Conservation (phyloP, 2,113 vertebrate genomes). For the Dendropsophus ebraccatus region DNA sequence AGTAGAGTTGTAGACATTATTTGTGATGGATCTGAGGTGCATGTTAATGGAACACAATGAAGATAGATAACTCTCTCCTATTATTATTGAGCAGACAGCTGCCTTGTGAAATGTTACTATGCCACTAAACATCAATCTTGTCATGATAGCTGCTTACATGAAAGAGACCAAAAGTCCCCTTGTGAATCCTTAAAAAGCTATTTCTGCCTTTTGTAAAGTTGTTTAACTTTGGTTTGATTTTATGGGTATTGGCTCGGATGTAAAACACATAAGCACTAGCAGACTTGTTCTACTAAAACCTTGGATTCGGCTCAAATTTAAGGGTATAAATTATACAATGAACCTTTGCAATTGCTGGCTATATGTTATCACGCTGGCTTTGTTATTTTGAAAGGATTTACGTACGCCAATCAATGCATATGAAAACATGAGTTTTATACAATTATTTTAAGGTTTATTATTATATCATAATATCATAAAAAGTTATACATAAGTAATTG, state of each 20-base stretch:
- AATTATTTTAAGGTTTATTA: not conserved
- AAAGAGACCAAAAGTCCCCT: constrained; percentile 69
- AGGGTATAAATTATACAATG: constrained; percentile 62
- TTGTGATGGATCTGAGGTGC: constrained; percentile 72
- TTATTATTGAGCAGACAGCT: constrained; percentile 65
- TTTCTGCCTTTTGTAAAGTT: constrained; percentile 72
- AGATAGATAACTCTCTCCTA: constrained; percentile 76
- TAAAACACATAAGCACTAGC: constrained; percentile 49
- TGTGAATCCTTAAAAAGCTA: constrained; percentile 75
- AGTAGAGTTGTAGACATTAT: constrained; percentile 66
- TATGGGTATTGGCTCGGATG: constrained; percentile 62
- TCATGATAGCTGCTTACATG: constrained; percentile 67
- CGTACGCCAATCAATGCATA: not conserved
- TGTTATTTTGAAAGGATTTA: not conserved
- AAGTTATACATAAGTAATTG: no score
- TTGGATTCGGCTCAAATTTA: constrained; percentile 54
- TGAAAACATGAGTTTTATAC: not conserved
- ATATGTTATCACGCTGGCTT: constrained; percentile 22
- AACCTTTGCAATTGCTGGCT: constrained; percentile 42
- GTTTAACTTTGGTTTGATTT: constrained; percentile 72
- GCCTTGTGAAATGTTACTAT: constrained; percentile 71
- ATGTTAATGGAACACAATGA: constrained; percentile 77
- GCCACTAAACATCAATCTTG: constrained; percentile 75
- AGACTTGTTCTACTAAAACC: constrained; percentile 59
- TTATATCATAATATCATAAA: not conserved